A percentile compares a stretch with the other conserved stretches of the same genome.
Conservation (phyloP, 2,797 vertebrate genomes). For the Melanotaenia nigrans region DNA sequence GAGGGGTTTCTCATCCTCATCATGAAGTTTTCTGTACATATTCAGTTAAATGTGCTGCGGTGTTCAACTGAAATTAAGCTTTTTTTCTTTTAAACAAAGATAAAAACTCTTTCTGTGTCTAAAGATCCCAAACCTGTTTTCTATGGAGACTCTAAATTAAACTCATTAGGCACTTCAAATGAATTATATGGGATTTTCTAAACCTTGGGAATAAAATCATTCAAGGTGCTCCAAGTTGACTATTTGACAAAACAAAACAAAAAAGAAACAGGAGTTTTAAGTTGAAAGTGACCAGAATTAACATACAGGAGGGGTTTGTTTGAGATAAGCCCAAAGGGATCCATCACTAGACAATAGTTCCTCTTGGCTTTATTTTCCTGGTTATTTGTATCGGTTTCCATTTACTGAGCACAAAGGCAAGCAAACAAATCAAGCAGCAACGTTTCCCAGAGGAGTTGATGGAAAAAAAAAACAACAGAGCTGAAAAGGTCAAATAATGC, state of each 20-base stretch:
- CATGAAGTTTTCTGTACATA: slow-evolving; percentile 25
- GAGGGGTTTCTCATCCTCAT: slow-evolving; percentile 1
- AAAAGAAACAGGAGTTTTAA: neutral
- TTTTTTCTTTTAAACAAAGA: neutral
- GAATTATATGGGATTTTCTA: neutral
- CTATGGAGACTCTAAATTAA: neutral
- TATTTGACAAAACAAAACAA: neutral
- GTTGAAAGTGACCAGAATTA: neutral
- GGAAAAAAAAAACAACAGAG: neutral
- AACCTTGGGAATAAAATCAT: neutral
- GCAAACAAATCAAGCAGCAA: neutral
- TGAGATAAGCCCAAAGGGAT: neutral
- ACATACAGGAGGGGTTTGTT: neutral
- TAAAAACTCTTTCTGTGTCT: neutral
- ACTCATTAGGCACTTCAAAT: neutral
- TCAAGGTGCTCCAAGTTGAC: neutral
- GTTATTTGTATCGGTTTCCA: neutral
- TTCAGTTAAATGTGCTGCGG: neutral
- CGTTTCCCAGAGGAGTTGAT: neutral
- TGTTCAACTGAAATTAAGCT: neutral
- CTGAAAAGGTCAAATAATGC: neutral
- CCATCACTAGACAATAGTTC: neutral
- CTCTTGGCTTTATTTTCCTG: neutral
- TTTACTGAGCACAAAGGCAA: neutral
- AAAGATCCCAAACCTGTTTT: neutral